Conservation (phyloP, 1,140 invertebrate species). For the Babylonia areolata region DNA sequence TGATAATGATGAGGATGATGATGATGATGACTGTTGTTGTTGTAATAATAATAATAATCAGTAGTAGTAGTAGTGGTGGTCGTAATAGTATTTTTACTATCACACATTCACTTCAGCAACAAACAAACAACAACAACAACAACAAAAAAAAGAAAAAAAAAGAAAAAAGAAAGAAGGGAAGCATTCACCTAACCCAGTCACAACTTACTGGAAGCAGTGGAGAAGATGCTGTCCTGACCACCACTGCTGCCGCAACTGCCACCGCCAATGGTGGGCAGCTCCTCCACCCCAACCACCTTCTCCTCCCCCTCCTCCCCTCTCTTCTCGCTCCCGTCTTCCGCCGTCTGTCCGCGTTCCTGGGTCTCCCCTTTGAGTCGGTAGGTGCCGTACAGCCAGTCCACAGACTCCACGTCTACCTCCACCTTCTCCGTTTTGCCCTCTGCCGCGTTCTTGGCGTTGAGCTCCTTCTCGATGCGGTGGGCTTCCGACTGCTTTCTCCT, state of each 20-base stretch:
- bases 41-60: too few relatives aligned
- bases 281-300: not conserved
- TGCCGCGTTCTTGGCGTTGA: constrained; percentile 57
- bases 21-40: too few relatives aligned
- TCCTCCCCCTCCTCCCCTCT: not conserved
- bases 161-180: too few relatives aligned
- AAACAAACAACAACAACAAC: too few relatives aligned
- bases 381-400: constrained; percentile 71
- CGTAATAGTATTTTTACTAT: too few relatives aligned
- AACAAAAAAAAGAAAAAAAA: not conserved
- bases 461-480: constrained; percentile 63
- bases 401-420: constrained; percentile 64
- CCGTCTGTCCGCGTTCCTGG: not conserved
- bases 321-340: constrained; percentile 23
- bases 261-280: constrained; percentile 21
- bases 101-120: not conserved
- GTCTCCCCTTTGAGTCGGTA: constrained; percentile 60
- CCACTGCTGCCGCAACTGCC: not conserved
- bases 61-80: too few relatives aligned
- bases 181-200: too few relatives aligned
- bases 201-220: not conserved
- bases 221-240: not conserved
- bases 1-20: too few relatives aligned
- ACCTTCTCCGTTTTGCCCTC: constrained; percentile 51
- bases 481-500: constrained; percentile 61